Evolutionary conservation across 2,113 vertebrate genomes (phyloP), one percentile per base, ranked within the genome.

Genomic region (Onychorhynchus coronatus): DNA sequence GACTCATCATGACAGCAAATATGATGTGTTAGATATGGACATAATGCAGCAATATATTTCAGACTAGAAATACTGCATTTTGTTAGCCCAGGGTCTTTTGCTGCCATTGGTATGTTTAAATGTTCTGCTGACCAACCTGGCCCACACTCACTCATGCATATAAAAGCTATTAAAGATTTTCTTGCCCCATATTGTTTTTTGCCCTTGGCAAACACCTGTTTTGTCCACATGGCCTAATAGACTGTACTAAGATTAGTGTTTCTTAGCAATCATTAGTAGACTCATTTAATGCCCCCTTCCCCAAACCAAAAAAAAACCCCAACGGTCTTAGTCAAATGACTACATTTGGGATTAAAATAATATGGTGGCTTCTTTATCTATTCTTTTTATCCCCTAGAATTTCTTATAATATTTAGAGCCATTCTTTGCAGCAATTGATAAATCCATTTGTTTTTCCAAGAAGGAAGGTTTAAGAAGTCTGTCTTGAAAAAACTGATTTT

Each of bases 131-230:
- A 62, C 44, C 71, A 59, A 70, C 71, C 67, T 94, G 76, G 20
- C 33, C 25, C 55, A 72, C 2, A 5, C 15, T 62, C 37, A 62
- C 18, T 86, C 53, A 80, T 53, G 78, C 62, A 31, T 73, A 23
- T 30, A 83, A 85, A 90, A 91, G 12, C 37, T 47, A 76, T 80
- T 80, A 80, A 92, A 88, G 8, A 30, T 59, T 83, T 83, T 85
- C 55, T 92, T 88, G 59, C 63, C 71, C 50, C 50, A 50, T 88
- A 80, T 92, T 88, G 58, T 88, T 94, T 92, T 63, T 63, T 86
- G 91, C 83, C 79, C 72, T 66, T 88, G 76, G 88, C 88, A 86
- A 96, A 94, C 85, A 96, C 88, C 92, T 95, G 96, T 58, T 95
- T 77, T 83, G 30, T 53, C 59, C 91, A 63, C 86, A 88, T 91